Evolutionary conservation across 2,113 vertebrate genomes (phyloP).

Genomic region (Myanophis thanlyinensis): DNA sequence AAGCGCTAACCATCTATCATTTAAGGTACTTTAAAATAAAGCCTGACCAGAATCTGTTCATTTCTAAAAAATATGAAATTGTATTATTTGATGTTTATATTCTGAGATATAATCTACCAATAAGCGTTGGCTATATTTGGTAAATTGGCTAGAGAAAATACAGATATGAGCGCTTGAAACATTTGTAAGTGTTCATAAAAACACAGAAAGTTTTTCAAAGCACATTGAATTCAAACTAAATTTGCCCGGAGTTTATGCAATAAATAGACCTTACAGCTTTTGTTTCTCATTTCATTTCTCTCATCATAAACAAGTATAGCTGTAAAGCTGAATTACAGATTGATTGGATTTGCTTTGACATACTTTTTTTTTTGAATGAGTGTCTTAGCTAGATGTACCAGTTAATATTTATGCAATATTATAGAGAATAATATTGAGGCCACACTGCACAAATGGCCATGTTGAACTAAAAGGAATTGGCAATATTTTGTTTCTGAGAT

Average conservation of each 20-base stretch:
- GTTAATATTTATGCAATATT: background rate
- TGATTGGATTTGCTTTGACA: background rate
- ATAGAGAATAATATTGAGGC: background rate
- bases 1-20: background rate
- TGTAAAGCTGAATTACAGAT: background rate
- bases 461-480: background rate
- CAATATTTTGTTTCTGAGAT: background rate
- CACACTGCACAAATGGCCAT: background rate
- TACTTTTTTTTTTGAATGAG: background rate
- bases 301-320: background rate
- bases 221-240: background rate
- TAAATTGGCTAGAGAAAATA: background rate
- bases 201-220: background rate
- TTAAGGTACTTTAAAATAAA: slow-evolving; percentile 7
- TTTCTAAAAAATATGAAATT: background rate
- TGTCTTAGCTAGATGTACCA: background rate
- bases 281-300: background rate
- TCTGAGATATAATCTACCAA: background rate
- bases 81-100: background rate
- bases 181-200: background rate
- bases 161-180: background rate
- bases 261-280: background rate
- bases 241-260: background rate
- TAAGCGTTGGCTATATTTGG: background rate
- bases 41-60: background rate